Conservation (phyloP, 2,113 vertebrate species). For the Chamaea fasciata region DNA sequence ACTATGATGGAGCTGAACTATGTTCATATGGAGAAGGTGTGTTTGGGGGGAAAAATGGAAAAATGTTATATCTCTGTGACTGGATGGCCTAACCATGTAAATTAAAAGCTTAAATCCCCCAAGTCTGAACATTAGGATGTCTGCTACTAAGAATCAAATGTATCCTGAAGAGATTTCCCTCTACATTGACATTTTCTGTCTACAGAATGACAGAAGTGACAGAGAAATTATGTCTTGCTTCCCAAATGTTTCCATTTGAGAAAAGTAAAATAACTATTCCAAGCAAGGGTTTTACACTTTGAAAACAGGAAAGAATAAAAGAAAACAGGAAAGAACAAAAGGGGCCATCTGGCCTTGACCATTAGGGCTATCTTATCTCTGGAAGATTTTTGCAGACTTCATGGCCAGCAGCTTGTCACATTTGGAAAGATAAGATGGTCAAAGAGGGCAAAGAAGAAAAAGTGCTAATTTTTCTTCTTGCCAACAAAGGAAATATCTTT, state of each 20-base stretch:
- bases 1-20: fast-evolving
- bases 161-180: neutral
- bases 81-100: neutral
- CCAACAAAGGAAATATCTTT: neutral
- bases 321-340: neutral
- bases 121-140: neutral
- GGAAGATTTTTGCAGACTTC: neutral
- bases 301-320: neutral
- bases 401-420: neutral
- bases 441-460: neutral
- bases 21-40: neutral
- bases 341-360: neutral
- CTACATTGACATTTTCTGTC: neutral
- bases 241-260: neutral
- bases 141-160: neutral
- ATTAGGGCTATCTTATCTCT: neutral
- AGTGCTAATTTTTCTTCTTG: neutral
- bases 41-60: neutral
- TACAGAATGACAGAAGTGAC: neutral
- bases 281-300: neutral
- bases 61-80: neutral
- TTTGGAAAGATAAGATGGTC: neutral
- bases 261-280: neutral
- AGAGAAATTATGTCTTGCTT: neutral
- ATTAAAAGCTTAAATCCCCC: neutral